Percentiles rank a stretch among this genome's conserved stretches.
These are phyloP conservation scores for Lamproptera curius DNA, from an alignment of 2,888 invertebrate species.

Conservation along the genomic window DNA sequence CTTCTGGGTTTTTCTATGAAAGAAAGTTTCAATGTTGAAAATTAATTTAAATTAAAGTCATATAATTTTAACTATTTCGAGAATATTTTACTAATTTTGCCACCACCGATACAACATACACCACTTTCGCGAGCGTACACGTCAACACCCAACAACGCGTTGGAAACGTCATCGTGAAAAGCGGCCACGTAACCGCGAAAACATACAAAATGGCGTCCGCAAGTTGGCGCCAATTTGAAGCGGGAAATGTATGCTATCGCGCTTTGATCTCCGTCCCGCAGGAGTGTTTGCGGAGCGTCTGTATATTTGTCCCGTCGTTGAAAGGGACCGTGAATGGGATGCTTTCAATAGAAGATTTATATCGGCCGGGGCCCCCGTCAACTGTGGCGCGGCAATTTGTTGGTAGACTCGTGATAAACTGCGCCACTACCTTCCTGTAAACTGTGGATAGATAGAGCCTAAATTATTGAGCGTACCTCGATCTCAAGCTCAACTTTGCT, in stretches of 20 bases:
- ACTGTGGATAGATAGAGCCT: too few species aligned
- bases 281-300: slow-evolving; percentile 62
- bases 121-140: not conserved
- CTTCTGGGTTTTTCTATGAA: too few species aligned
- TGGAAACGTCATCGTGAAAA: not conserved
- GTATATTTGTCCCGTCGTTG: slow-evolving; percentile 64
- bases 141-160: not conserved
- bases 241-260: slow-evolving; percentile 65
- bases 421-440: too few species aligned
- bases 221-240: slow-evolving; percentile 75
- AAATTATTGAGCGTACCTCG: too few species aligned
- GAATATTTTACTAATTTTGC: too few species aligned
- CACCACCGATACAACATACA: too few species aligned
- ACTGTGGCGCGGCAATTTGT: slow-evolving; percentile 73
- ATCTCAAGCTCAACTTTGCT: too few species aligned
- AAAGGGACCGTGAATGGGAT: slow-evolving; percentile 59
- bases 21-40: too few species aligned
- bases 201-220: slow-evolving; percentile 65
- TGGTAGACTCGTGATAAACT: slow-evolving; percentile 62
- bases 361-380: slow-evolving; percentile 53
- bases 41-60: too few species aligned
- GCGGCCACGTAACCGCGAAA: slow-evolving; percentile 35
- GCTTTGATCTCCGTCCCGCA: slow-evolving; percentile 65
- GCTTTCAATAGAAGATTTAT: slow-evolving; percentile 62
- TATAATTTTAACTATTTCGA: too few species aligned